Conservation (phyloP, 2,888 invertebrate genomes). For the Microplitis deprimator region DNA sequence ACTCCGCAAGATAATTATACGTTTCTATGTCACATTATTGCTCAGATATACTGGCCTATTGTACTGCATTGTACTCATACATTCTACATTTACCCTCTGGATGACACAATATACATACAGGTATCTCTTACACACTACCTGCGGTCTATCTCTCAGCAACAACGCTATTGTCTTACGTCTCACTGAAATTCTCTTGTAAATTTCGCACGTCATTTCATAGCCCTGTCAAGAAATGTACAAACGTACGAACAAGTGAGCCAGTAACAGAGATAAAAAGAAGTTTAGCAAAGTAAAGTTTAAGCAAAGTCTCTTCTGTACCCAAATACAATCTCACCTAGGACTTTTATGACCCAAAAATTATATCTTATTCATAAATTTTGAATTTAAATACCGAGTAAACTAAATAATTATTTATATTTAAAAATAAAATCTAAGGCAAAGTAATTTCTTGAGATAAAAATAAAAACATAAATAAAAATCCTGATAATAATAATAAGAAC, state of each 20-base stretch:
- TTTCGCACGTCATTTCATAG: slow-evolving; percentile 22
- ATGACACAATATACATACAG: slow-evolving; percentile 34
- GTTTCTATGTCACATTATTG: slow-evolving; percentile 56
- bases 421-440: no score
- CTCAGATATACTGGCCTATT: slow-evolving; percentile 49
- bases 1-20: slow-evolving; percentile 53
- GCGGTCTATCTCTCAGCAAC: slow-evolving; percentile 25
- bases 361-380: no score
- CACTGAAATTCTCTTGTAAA: slow-evolving; percentile 4
- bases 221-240: neutral
- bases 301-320: neutral
- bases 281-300: neutral
- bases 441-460: no score
- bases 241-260: neutral
- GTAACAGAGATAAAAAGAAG: neutral
- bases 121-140: slow-evolving; percentile 36
- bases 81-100: slow-evolving; percentile 43
- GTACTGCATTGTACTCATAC: slow-evolving; percentile 48
- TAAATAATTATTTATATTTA: no score
- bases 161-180: slow-evolving; percentile 29
- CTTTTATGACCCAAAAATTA: no score
- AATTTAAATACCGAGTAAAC: no score
- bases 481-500: neutral
- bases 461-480: neutral
- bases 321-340: no score